Base-by-base conservation (phyloP, 2,113 vertebrate species). In the Riparia riparia region DNA sequence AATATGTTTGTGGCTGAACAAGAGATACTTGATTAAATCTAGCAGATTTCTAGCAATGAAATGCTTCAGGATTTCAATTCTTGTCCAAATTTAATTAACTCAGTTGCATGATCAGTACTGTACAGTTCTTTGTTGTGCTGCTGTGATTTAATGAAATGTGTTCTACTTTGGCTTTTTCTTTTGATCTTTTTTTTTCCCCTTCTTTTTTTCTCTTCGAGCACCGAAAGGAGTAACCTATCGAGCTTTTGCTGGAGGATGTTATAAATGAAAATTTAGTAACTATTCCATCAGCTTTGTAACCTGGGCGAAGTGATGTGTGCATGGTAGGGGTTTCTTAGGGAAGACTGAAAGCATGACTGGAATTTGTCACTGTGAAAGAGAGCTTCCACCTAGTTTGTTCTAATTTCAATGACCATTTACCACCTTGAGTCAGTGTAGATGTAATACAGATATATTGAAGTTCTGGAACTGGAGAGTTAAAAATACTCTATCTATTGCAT, bases 181-280 rank as follows among this genome's bases (percentile, higher is more conserved):
- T 70, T 94, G 68, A 97, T 92, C 84, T 91, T 65, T 83, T 61
- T 61, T 74, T 80, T 73, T 68, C 10, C 10, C 7, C 37, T 31
- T 18, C 28, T 39, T 70, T 66, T 89, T 97, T 96, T 98, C 96
- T 98, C 96, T 98, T 97, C 0, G 98, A 99, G 99, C 98, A 98
- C 99, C 99, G 98, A 99, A 99, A 99, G 99, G 99, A 99, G 99
- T 99, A 99, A 99, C 99, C 99, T 99, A 99, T 99, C 98, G 98
- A 99, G 99, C 99, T 99, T 99, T 99, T 99, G 99, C 98, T 99
- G 99, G 98, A 99, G 99, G 99, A 99, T 99, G 99, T 99, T 99
- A 99, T 99, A 99, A 99, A 99, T 99, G 99, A 99, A 99, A 99
- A 99, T 99, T 99, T 99, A 99, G 98, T 98, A 98, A 98, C 98